Base-by-base conservation (phyloP, 2,888 invertebrate species). In the Toxonevra muliebris region DNA sequence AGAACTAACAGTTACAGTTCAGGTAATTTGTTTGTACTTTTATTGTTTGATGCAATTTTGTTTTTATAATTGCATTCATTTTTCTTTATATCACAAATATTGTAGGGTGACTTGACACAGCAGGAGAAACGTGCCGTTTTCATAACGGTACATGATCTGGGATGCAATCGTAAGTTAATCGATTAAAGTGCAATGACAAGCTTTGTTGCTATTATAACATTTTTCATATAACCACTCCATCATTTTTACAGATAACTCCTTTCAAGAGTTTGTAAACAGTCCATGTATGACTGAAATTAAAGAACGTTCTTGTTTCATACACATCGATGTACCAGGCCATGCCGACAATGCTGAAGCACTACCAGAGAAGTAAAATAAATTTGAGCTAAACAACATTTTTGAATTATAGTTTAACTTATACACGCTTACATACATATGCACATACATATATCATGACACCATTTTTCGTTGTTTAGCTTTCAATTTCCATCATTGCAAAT, bases 81-180 rank as follows among this genome's bases (percentile, higher is more conserved):
- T 54, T 15, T 62, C 11, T 42, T 41, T 52, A n/a, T n/a, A n/a
- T n/a, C n/a, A 30, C 2, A 30, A 30, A 30, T 30, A 30, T 30
- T 30, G 7, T 88, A 94, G 93, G 94, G 94, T 68, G 93, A 93
- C 85, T 84, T 94, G 76, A 89, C 90, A 74, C 92, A 92, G 80
- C 91, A 92, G 79, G 92, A 93, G 77, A 93, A 92, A 80, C 87
- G 92, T 84, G 94, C 94, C 70, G 90, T 94, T 74, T 94, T 96
- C 81, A 86, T 96, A 65, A 96, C 95, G 42, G 93, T 95, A 0
- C 95, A 96, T 85, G 95, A 96, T 84, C 88, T 96, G 79, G 95
- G 95, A 80, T 91, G 91, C 79, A 92, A 92, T 81, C 92, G 92
- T 92, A 86, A 89, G 91, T 82, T 61, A 66, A 61, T 64, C 41